Conservation (phyloP, 2,797 vertebrate genomes). For the Cryptoblepharus egeriae region DNA sequence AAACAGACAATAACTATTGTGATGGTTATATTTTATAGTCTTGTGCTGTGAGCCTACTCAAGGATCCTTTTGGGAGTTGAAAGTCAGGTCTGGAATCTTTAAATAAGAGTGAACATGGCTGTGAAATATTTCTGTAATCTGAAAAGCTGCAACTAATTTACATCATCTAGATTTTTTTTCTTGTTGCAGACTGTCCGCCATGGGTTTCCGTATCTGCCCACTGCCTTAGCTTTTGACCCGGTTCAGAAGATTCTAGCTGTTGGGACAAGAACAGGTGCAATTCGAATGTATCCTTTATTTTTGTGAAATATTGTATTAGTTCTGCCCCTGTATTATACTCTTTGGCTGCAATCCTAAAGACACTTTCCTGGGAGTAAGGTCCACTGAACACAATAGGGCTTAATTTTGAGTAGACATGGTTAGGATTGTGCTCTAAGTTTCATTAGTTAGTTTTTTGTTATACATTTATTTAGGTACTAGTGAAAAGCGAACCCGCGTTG, state of each 20-base stretch:
- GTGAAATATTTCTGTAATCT: background rate
- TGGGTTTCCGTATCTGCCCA: constrained; percentile 95
- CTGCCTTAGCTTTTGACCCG: constrained; percentile 94
- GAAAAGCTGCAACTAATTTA: background rate
- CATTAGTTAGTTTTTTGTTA: constrained; percentile 5
- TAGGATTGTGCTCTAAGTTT: no score
- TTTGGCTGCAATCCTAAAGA: no score
- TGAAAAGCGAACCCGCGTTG: no score
- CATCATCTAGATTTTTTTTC: constrained; percentile 36
- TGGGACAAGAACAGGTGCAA: constrained; percentile 91
- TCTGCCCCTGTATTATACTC: constrained; percentile 1
- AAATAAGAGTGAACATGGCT: background rate
- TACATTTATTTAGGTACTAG: constrained; percentile 63
- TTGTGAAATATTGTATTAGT: constrained; percentile 46
- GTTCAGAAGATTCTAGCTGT: constrained; percentile 97
- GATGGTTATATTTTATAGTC: no score
- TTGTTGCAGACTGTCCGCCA: constrained; percentile 94
- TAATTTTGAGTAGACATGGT: no score
- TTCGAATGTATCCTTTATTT: constrained; percentile 97
- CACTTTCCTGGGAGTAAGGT: no score
- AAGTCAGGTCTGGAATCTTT: no score
- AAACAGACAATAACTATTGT: background rate
- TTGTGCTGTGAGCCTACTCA: no score
- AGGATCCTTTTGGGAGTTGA: no score
- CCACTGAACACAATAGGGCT: no score